Evolutionary conservation across 1,140 invertebrate genomes (phyloP).

Genomic region (Oryzaephilus surinamensis): DNA sequence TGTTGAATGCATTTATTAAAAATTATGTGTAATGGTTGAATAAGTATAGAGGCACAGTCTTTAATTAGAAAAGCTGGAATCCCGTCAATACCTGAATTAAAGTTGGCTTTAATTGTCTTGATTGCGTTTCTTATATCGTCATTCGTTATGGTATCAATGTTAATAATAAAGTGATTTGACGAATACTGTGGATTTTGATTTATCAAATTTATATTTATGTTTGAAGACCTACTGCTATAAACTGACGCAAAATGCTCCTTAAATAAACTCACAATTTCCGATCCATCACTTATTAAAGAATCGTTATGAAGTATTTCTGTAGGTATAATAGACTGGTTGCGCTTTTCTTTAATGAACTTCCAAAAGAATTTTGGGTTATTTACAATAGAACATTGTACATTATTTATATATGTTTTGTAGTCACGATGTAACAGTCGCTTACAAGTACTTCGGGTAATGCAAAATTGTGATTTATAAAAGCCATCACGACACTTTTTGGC

Average conservation of each 20-base stretch:
- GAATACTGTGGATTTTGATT: too few species aligned
- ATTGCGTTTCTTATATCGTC: not conserved
- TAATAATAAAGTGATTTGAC: too few species aligned
- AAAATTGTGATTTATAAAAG: too few species aligned
- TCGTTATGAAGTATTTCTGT: not conserved
- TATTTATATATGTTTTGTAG: not conserved
- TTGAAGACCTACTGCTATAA: not conserved
- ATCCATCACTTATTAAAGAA: not conserved
- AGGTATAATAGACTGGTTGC: not conserved
- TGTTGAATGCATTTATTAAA: not conserved
- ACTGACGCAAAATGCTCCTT: not conserved
- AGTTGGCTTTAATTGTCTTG: not conserved
- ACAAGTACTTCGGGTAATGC: too few species aligned
- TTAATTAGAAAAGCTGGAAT: not conserved
- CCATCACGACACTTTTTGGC: not conserved
- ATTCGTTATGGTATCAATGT: too few species aligned
- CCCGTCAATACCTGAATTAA: not conserved
- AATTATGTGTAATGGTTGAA: not conserved
- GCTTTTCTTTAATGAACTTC: not conserved
- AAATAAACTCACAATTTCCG: not conserved
- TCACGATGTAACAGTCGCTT: not conserved
- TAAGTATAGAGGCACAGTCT: not conserved
- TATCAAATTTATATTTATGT: conserved; percentile 1
- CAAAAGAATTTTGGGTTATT: not conserved
- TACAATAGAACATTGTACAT: not conserved